Evolutionary conservation across 2,797 vertebrate genomes (phyloP).

Genomic region (Squalus acanthias): DNA sequence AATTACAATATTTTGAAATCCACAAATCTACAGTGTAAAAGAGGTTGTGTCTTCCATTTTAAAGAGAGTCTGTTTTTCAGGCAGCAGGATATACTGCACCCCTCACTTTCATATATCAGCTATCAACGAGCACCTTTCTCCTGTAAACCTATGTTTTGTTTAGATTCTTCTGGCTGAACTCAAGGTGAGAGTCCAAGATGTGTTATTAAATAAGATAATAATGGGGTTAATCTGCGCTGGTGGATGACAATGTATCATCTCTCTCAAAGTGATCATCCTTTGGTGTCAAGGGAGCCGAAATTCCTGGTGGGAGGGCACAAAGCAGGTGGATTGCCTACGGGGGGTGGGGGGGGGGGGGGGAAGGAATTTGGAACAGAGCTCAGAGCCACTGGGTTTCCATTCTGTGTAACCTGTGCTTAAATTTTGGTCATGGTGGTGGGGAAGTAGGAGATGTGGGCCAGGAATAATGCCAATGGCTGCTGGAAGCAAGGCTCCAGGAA

Average conservation of each 20-base stretch:
- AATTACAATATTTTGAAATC: neutral
- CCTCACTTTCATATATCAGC: neutral
- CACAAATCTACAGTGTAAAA: neutral
- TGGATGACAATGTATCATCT: too few species aligned
- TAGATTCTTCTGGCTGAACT: neutral
- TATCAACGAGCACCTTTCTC: neutral
- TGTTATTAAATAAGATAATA: neutral
- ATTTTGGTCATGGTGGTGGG: neutral
- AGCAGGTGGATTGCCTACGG: neutral
- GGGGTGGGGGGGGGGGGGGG: neutral
- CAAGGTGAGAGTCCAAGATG: neutral
- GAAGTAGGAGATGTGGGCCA: too few species aligned
- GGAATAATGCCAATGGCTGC: too few species aligned
- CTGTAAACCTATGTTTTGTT: neutral
- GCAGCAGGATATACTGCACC: neutral
- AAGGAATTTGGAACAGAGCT: neutral
- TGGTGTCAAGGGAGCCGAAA: neutral
- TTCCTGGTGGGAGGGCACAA: neutral
- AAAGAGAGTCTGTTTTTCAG: neutral
- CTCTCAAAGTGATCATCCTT: neutral
- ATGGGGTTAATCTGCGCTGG: neutral
- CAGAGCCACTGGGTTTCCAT: neutral
- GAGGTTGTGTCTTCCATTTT: neutral
- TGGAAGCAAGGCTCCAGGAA: too few species aligned
- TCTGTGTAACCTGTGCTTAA: neutral